Evolutionary conservation across 2,113 vertebrate species (phyloP).

Genomic region (Hucho hucho): DNA sequence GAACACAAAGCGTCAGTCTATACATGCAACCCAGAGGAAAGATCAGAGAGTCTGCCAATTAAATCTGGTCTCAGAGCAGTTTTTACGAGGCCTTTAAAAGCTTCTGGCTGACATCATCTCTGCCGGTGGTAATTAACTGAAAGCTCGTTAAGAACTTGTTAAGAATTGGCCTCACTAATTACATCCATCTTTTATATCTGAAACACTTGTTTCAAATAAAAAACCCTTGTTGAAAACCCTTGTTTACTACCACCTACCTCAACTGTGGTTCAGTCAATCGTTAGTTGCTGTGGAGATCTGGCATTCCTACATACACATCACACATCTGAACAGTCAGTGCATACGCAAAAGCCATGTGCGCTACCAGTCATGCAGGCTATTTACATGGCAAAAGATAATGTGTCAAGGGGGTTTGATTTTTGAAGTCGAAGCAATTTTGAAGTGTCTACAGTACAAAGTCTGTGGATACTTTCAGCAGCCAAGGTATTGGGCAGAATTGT

Average conservation of each 20-base stretch:
- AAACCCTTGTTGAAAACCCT: not conserved
- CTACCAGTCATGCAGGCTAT: too few relatives aligned
- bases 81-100: constrained; percentile 60
- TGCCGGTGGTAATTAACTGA: constrained; percentile 58
- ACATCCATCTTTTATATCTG: constrained; percentile 49
- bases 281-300: constrained; percentile 16
- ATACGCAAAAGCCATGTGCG: not conserved
- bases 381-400: not conserved
- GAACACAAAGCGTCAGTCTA: too few relatives aligned
- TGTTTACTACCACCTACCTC: constrained; percentile 21
- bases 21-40: constrained; percentile 23
- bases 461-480: not conserved
- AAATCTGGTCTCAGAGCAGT: constrained; percentile 34
- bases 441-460: not conserved
- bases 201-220: constrained; percentile 20
- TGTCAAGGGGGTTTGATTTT: not conserved
- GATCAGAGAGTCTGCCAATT: constrained; percentile 46
- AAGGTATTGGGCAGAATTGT: too few relatives aligned
- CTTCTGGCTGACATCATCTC: constrained; percentile 50
- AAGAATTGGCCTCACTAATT: constrained; percentile 54
- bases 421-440: not conserved
- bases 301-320: not conserved
- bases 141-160: constrained; percentile 45
- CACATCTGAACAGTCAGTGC: not conserved
- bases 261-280: constrained; percentile 35